A percentile compares a stretch with the other conserved stretches of the same genome.
Evolutionary conservation across 2,797 vertebrate species (phyloP).

Genomic region (Chaunax sp.): DNA sequence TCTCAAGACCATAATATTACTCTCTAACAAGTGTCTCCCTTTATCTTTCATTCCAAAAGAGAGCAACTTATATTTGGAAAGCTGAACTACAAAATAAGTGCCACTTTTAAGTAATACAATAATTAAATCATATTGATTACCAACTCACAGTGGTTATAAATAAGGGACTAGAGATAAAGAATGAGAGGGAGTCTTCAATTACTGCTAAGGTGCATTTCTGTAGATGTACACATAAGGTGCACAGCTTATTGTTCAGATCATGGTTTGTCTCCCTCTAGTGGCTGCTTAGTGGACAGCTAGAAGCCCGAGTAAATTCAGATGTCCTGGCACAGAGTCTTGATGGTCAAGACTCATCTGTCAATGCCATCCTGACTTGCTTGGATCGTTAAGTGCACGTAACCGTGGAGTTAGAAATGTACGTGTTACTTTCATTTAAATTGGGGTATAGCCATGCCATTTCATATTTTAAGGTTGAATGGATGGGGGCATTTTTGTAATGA

Average conservation of each 20-base stretch:
- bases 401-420: too few relatives aligned
- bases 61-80: background rate
- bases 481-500: too few relatives aligned
- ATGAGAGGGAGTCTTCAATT: background rate
- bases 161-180: background rate
- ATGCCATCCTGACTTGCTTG: too few relatives aligned
- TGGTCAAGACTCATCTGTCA: too few relatives aligned
- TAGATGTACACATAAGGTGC: background rate
- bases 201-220: background rate
- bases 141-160: background rate
- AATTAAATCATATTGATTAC: background rate
- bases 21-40: slow-evolving; percentile 1
- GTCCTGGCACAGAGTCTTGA: background rate
- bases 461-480: too few relatives aligned
- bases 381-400: too few relatives aligned
- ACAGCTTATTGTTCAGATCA: background rate
- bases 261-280: slow-evolving; percentile 66
- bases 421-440: too few relatives aligned
- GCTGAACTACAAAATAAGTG: background rate
- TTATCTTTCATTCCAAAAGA: slow-evolving; percentile 8
- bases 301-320: slow-evolving; percentile 5
- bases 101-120: background rate
- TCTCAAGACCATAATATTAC: slow-evolving; percentile 14
- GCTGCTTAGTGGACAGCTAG: slow-evolving; percentile 3
- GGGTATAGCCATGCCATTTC: too few relatives aligned